phyloP scores from a whole-genome alignment of 2,888 invertebrate genomes.

The Zygaena filipendulae region DNA sequence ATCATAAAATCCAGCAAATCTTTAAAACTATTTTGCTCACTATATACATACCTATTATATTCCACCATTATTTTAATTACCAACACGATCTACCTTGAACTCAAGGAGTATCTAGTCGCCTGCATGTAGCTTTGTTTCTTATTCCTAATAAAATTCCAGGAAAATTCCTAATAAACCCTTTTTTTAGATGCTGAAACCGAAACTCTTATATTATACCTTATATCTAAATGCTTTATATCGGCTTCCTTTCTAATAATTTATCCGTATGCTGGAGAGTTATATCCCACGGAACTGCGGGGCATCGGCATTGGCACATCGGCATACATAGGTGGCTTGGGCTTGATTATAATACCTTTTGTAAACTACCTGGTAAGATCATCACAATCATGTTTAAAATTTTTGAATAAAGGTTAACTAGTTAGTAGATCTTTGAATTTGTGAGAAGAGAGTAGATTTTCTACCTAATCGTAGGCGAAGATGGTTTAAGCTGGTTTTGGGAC shows the following conservation, averaged over 20 bases:
- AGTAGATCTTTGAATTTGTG: too few relatives aligned
- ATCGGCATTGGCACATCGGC: constrained; percentile 92
- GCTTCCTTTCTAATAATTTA: constrained; percentile 93
- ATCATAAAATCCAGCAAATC: constrained; percentile 4
- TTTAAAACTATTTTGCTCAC: too few relatives aligned
- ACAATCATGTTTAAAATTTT: constrained; percentile 5
- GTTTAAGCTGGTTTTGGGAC: too few relatives aligned
- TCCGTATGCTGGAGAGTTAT: constrained; percentile 91
- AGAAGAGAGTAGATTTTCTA: too few relatives aligned
- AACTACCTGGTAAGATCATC: constrained; percentile 89
- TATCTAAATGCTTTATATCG: constrained; percentile 90
- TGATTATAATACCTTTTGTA: constrained; percentile 90
- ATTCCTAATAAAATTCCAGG: not conserved
- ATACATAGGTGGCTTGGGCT: constrained; percentile 88
- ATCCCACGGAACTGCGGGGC: constrained; percentile 90
- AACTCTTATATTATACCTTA: constrained; percentile 79
- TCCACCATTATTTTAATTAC: too few relatives aligned
- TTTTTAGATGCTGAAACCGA: constrained; percentile 76
- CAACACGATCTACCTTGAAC: too few relatives aligned
- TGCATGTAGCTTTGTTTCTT: constrained; percentile 1
- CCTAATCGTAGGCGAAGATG: too few relatives aligned
- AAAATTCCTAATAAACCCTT: constrained; percentile 2
- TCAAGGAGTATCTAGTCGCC: too few relatives aligned
- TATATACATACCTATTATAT: too few relatives aligned
- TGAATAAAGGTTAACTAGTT: not conserved